Base-by-base conservation (phyloP, 2,113 vertebrate genomes). In the Ciconia stormi region DNA sequence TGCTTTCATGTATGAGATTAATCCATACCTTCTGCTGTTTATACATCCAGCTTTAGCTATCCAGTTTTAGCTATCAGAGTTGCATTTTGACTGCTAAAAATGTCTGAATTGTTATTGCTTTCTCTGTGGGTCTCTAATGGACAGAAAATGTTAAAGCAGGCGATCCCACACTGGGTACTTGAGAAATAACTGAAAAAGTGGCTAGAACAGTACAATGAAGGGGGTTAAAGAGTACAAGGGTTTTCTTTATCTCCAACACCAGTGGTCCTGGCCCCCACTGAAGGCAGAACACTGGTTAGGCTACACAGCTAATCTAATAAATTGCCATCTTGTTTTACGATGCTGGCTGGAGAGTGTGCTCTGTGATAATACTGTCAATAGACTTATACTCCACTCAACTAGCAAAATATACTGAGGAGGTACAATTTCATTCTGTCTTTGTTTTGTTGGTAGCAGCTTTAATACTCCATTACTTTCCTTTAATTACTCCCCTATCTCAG, bases 401-500 rank as follows among this genome's bases (percentile, higher is more conserved):
- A 67, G 65, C 72, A 73, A 67, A 94, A 65, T 19, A 70, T 15
- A 34, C 49, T 76, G 58, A 19, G 36, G 78, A 91, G 70, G 32
- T 16, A 56, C 4, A 2, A 94, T 49, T 91, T 79, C 53, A 22
- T 29, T 30, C 62, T 82, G 65, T 26, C 93, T 89, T 86, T 67
- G 85, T 80, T 93, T 95, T 78, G 47, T 29, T n/a, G 9, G 66
- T 30, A 90, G 71, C 62, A 91, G 85, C 50, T 94, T 96, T 85
- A 92, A 91, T 85, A 94, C 67, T 71, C 47, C 71, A 69, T 88
- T 85, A 50, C 82, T 80, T 79, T 79, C 52, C 84, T 80, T 82
- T 93, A 91, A 96, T 85, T 96, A 81, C 38, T 96, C 84, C 78
- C 78, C 66, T 70, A 36, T 40, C 84, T 87, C 81, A 94, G 87